These are phyloP conservation scores for Phyto melanocephala DNA, from an alignment of 2,888 invertebrate genomes.

Conservation along the genomic window DNA sequence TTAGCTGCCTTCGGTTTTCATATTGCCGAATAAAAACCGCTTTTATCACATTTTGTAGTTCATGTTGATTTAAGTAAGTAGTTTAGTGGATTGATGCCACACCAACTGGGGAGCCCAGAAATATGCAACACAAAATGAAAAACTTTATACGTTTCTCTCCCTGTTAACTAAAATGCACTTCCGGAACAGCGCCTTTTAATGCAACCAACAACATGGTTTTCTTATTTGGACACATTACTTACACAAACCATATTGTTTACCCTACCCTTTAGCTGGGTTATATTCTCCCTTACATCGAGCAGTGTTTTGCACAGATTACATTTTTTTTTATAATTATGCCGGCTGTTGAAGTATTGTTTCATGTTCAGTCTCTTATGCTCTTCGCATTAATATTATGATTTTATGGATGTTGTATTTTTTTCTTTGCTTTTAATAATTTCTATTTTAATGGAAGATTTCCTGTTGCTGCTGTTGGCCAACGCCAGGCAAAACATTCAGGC, in stretches of 20 bases:
- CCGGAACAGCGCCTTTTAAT: slow-evolving; percentile 57
- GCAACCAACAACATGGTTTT: slow-evolving; percentile 9
- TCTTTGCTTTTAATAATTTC: not conserved
- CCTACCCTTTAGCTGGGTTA: not conserved
- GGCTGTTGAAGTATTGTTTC: slow-evolving; percentile 39
- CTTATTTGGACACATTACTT: not conserved
- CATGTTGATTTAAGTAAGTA: slow-evolving; percentile 45
- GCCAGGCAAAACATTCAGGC: not conserved
- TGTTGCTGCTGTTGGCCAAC: slow-evolving; percentile 55
- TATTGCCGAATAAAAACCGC: not conserved
- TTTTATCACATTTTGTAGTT: not conserved
- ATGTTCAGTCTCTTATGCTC: slow-evolving; percentile 34
- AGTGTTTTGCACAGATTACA: not conserved
- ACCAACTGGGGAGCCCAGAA: slow-evolving; percentile 4
- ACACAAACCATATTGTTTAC: slow-evolving; percentile 27
- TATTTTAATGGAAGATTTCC: slow-evolving; percentile 53
- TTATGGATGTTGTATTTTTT: slow-evolving; percentile 38
- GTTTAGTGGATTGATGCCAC: slow-evolving; percentile 36
- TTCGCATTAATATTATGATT: slow-evolving; percentile 48
- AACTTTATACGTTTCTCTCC: not conserved
- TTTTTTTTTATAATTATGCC: slow-evolving; percentile 48
- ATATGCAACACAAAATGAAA: not conserved
- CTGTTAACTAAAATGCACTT: slow-evolving; percentile 62
- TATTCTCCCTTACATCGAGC: not conserved
- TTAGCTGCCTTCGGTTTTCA: not conserved